Evolutionary conservation across 1,140 invertebrate genomes (phyloP).

Genomic region (Caenorhabditis briggsae): DNA sequence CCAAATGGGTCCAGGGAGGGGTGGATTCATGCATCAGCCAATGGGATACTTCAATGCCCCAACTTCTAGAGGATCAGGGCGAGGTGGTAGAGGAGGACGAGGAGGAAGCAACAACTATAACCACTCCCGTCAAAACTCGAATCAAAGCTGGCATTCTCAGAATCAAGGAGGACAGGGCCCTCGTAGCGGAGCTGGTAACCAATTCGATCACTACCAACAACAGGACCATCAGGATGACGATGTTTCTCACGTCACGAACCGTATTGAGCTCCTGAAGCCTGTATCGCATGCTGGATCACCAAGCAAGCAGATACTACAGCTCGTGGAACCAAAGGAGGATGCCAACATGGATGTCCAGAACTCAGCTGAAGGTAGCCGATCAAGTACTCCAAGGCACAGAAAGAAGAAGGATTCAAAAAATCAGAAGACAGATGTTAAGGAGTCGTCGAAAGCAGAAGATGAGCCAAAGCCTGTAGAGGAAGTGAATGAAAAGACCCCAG

Average conservation of each 20-base stretch:
- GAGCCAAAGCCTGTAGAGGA: not conserved
- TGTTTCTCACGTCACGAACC: not conserved
- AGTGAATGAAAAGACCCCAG: not conserved
- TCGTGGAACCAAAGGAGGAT: not conserved
- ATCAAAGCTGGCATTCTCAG: conserved; percentile 28
- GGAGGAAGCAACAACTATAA: not conserved
- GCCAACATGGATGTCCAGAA: not conserved
- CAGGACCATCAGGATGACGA: not conserved
- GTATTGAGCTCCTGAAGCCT: conserved; percentile 30
- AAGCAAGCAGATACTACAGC: conserved; percentile 24
- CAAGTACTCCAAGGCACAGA: conserved; percentile 10
- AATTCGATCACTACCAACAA: not conserved
- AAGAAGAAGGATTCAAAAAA: conserved; percentile 1
- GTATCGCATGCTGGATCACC: conserved; percentile 8
- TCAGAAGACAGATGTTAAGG: not conserved
- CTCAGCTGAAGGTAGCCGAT: not conserved
- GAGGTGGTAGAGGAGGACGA: not conserved
- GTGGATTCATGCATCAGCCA: conserved; percentile 7
- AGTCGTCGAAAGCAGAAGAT: not conserved
- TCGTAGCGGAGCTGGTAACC: too few species aligned
- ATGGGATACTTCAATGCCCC: conserved; percentile 28
- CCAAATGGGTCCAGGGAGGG: not conserved
- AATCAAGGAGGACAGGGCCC: not conserved
- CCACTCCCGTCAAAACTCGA: conserved; percentile 29
- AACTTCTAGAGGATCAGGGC: not conserved